phyloP scores from a whole-genome alignment of 2,797 vertebrate genomes.

The Hippopotamyrus pictus region DNA sequence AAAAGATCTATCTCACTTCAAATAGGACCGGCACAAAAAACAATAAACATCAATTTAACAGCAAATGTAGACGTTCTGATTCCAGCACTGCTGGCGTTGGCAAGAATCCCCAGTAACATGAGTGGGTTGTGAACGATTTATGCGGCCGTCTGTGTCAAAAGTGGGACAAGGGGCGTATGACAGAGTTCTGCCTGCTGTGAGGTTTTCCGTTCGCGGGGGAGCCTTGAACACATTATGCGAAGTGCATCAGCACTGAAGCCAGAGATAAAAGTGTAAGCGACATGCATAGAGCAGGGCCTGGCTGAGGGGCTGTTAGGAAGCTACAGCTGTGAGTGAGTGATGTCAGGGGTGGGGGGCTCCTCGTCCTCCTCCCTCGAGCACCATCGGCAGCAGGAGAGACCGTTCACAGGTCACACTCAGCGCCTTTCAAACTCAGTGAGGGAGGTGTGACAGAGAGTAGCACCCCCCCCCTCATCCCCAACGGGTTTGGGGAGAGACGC shows the following conservation, averaged over 20 bases:
- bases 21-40: background rate
- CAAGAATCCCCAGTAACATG: background rate
- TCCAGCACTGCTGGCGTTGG: background rate
- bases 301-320: conserved; percentile 30
- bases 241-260: background rate
- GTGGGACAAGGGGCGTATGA: background rate
- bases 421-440: conserved; percentile 65
- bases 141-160: background rate
- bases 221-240: background rate
- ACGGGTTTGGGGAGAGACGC: conserved; percentile 55
- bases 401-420: conserved; percentile 62
- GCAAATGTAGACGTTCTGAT: background rate
- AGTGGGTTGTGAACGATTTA: background rate
- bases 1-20: background rate
- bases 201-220: background rate
- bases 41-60: background rate
- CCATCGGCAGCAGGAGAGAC: background rate
- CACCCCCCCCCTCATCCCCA: background rate
- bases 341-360: conserved; percentile 65
- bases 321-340: conserved; percentile 43
- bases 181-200: background rate
- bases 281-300: background rate
- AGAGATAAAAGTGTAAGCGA: background rate
- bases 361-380: conserved; percentile 47
- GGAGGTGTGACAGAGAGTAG: conserved; percentile 62